phyloP scores from a whole-genome alignment of 1,140 invertebrate genomes.

The Trachymyrmex cornetzi region DNA sequence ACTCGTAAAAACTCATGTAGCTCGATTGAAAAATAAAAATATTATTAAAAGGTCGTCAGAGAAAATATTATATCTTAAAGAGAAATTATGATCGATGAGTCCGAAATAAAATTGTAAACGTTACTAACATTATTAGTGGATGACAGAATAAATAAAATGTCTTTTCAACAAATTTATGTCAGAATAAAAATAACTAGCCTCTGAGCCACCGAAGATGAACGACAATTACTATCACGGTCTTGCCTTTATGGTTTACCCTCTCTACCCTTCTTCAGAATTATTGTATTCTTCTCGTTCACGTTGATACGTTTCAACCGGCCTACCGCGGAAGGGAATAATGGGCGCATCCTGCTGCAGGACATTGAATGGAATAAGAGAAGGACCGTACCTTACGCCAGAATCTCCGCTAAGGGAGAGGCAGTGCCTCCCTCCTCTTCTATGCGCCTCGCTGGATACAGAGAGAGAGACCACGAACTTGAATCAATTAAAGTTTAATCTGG shows the following conservation, averaged over 20 bases:
- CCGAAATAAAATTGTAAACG: not conserved
- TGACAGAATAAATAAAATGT: not conserved
- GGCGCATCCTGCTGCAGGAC: conserved; percentile 80
- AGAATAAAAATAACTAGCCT: conserved; percentile 68
- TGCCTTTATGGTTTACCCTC: not conserved
- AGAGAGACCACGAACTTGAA: conserved; percentile 83
- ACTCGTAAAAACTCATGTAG: not conserved
- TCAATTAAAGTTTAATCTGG: conserved; percentile 87
- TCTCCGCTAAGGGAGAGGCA: conserved; percentile 71
- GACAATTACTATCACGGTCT: conserved; percentile 53
- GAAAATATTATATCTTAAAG: not conserved
- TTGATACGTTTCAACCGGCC: conserved; percentile 72
- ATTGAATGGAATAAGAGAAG: conserved; percentile 75
- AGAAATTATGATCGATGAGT: not conserved
- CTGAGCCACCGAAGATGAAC: conserved; percentile 12
- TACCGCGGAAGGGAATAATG: conserved; percentile 80
- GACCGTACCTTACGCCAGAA: conserved; percentile 67
- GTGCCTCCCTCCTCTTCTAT: conserved; percentile 79
- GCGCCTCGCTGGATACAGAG: conserved; percentile 82
- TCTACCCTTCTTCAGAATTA: conserved; percentile 61
- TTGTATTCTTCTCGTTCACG: conserved; percentile 71
- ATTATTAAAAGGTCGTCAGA: not conserved
- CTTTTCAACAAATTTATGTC: conserved; percentile 14
- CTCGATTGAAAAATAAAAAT: not conserved
- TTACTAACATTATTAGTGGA: conserved; percentile 1